A percentile compares a stretch with the other conserved stretches of the same genome.
phyloP scores from a whole-genome alignment of 1,140 invertebrate species.

The Tetragnatha versicolor region DNA sequence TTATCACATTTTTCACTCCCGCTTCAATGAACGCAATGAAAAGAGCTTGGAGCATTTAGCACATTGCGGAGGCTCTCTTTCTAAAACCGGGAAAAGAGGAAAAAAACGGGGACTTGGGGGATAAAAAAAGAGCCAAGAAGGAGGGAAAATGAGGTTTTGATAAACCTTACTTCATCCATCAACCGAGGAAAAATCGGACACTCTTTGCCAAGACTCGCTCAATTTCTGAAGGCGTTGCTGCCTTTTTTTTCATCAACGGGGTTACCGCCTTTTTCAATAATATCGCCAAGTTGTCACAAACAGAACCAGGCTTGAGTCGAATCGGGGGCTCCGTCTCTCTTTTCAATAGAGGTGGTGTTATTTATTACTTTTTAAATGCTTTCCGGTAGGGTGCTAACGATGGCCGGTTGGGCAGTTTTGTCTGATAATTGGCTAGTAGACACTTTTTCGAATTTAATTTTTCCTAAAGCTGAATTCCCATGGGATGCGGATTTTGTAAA shows the following conservation, averaged over 20 bases:
- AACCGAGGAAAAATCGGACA: constrained; percentile 49
- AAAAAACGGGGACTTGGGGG: not conserved
- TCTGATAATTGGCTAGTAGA: too few species aligned
- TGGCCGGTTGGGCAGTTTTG: too few species aligned
- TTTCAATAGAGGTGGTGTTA: too few species aligned
- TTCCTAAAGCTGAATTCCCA: too few species aligned
- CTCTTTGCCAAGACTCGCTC: constrained; percentile 35
- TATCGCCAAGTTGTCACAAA: constrained; percentile 1
- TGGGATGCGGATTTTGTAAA: too few species aligned
- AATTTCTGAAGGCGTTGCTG: not conserved
- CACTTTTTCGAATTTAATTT: too few species aligned
- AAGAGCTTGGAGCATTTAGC: constrained; percentile 28
- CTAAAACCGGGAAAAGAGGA: constrained; percentile 10
- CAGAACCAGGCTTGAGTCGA: too few species aligned
- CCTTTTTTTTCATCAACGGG: constrained; percentile 10
- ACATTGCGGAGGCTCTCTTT: constrained; percentile 16
- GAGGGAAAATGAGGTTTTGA: constrained; percentile 50
- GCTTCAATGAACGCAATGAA: constrained; percentile 27
- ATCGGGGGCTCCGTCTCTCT: too few species aligned
- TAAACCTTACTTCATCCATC: constrained; percentile 54
- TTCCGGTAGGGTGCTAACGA: too few species aligned
- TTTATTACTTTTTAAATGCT: too few species aligned
- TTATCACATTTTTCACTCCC: constrained; percentile 48
- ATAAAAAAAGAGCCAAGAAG: not conserved
- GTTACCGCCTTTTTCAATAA: not conserved